Percentiles rank a stretch among this genome's conserved stretches.
These are phyloP conservation scores for Lacanobia wlatinum DNA, from an alignment of 2,888 invertebrate genomes.

Conservation along the genomic window DNA sequence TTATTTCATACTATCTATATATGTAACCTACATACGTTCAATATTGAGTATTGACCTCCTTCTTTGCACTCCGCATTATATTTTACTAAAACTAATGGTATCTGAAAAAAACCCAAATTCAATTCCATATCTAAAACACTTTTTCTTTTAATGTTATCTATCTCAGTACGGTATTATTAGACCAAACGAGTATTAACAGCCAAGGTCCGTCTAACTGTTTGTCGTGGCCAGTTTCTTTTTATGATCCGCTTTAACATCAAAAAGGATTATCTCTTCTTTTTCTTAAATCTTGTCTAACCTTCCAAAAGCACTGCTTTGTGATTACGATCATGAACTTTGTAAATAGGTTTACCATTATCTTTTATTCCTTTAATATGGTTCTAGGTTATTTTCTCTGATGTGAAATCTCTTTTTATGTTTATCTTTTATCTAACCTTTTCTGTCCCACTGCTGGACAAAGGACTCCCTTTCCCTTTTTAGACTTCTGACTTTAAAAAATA, in stretches of 20 bases:
- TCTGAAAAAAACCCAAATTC: not conserved
- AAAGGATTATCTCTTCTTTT: conserved; percentile 47
- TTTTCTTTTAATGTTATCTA: conserved; percentile 5
- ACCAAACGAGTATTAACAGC: conserved; percentile 5
- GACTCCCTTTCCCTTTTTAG: too few species aligned
- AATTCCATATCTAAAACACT: conserved; percentile 1
- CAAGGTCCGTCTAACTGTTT: conserved; percentile 25
- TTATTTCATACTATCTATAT: conserved; percentile 9
- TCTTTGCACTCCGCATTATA: not conserved
- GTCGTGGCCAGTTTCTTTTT: conserved; percentile 49
- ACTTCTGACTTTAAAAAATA: too few species aligned
- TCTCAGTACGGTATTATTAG: conserved; percentile 17
- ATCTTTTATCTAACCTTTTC: not conserved
- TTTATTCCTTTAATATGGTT: conserved; percentile 29
- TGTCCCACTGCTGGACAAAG: too few species aligned
- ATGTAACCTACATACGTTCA: conserved; percentile 20
- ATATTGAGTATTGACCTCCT: not conserved
- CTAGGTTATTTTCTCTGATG: not conserved
- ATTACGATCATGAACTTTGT: conserved; percentile 7
- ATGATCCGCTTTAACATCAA: conserved; percentile 44
- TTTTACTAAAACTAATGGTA: not conserved
- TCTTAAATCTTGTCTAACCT: conserved; percentile 15
- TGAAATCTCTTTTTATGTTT: conserved; percentile 4
- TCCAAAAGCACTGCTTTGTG: conserved; percentile 28
- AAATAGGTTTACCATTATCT: conserved; percentile 12